phyloP scores from a whole-genome alignment of 2,113 vertebrate species.

The Murina feae region DNA sequence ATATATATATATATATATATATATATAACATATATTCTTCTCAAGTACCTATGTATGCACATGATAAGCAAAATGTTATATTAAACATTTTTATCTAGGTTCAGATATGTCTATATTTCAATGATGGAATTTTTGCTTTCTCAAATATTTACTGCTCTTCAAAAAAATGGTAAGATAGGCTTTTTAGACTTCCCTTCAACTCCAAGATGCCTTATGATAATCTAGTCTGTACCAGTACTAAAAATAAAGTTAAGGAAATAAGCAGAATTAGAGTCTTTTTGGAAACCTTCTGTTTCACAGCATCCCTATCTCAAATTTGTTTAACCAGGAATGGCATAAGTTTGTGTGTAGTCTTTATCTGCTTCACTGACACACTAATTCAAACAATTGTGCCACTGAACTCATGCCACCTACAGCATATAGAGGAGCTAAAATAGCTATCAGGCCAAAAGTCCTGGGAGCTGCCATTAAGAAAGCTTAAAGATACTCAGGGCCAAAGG shows the following conservation, averaged over 20 bases:
- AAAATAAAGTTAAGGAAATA: neutral
- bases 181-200: neutral
- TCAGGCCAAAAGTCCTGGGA: neutral
- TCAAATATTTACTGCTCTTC: neutral
- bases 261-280: neutral
- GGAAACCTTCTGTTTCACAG: neutral
- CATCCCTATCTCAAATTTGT: slow-evolving; percentile 11
- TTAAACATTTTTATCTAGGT: neutral
- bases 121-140: neutral
- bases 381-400: neutral
- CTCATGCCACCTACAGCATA: neutral
- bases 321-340: neutral
- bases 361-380: neutral
- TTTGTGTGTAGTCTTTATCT: neutral
- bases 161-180: neutral
- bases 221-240: neutral
- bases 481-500: neutral
- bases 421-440: neutral
- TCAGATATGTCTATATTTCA: neutral
- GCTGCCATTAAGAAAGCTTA: no score
- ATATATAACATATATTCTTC: neutral
- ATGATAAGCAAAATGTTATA: neutral
- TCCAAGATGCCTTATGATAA: neutral
- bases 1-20: neutral
- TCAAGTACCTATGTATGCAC: neutral